phyloP scores from a whole-genome alignment of 2,113 vertebrate genomes.

The cat (Felis catus) region F.catus_Fca126_mat1.0 CM031420.1:29686001-29686500 shows the following conservation, averaged over 20 bases:
- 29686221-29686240: background rate
- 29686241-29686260: slow-evolving; percentile 39
- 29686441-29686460: background rate
- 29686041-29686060: too few species aligned
- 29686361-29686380: background rate
- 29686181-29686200: too few species aligned
- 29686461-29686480: background rate
- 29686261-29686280: slow-evolving; percentile 12
- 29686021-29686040: background rate
- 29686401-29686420: background rate
- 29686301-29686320: background rate
- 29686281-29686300: slow-evolving; percentile 1
- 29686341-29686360: background rate
- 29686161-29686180: too few species aligned
- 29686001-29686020: background rate
- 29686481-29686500: background rate
- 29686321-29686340: background rate
- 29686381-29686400: too few species aligned
- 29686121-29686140: too few species aligned
- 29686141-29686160: too few species aligned
- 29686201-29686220: too few species aligned
- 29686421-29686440: background rate
- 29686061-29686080: too few species aligned
- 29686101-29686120: too few species aligned
- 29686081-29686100: too few species aligned